Evolutionary conservation across 92 coral and sea anemone genomes (phyloP).

Genomic region (Bergia sp.): DNA sequence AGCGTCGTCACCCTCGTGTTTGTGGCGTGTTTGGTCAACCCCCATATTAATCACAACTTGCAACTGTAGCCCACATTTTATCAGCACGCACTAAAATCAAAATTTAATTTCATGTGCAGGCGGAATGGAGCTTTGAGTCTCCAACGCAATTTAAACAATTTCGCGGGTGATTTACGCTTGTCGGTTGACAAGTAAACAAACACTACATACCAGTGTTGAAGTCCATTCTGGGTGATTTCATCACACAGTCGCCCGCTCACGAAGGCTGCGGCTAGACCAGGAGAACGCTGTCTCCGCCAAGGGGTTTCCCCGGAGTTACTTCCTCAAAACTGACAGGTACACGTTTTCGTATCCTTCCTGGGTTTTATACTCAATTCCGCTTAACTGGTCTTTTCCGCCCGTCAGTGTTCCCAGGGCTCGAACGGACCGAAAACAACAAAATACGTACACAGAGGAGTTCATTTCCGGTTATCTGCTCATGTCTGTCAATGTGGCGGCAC

Average conservation of each 20-base stretch:
- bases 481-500: slow-evolving; percentile 80
- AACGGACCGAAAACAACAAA: slow-evolving; percentile 37
- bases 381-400: neutral
- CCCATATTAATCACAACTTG: neutral
- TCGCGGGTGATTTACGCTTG: slow-evolving; percentile 10
- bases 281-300: neutral
- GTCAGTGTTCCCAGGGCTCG: slow-evolving; percentile 25
- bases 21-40: slow-evolving; percentile 28
- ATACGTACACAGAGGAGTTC: slow-evolving; percentile 55
- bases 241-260: neutral
- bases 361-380: slow-evolving; percentile 13
- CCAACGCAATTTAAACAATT: neutral
- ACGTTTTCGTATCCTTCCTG: slow-evolving; percentile 32
- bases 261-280: neutral
- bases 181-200: slow-evolving; percentile 32
- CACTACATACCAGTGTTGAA: slow-evolving; percentile 43
- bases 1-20: slow-evolving; percentile 19
- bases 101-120: neutral
- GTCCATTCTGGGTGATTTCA: slow-evolving; percentile 4
- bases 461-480: slow-evolving; percentile 75
- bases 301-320: slow-evolving; percentile 38
- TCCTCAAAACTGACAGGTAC: slow-evolving; percentile 19
- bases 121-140: neutral
- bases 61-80: neutral
- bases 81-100: neutral